phyloP scores from a whole-genome alignment of 2,888 invertebrate genomes.

The Shargacucullia verbasci region DNA sequence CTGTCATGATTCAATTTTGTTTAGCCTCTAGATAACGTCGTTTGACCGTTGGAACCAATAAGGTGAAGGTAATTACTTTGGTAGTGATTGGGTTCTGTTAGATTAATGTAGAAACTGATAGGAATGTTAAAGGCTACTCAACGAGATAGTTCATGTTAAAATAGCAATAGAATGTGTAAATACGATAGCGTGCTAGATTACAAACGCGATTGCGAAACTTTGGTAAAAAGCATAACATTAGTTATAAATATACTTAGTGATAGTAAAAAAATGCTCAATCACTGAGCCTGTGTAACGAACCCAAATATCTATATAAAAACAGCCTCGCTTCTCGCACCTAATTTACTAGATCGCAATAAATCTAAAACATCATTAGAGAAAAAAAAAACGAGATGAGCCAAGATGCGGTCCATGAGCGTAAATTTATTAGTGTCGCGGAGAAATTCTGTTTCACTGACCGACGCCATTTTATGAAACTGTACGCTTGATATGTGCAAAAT shows the following conservation, averaged over 20 bases:
- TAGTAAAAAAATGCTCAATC: no score
- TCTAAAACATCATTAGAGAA: constrained; percentile 71
- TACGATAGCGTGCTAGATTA: no score
- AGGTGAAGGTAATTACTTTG: constrained; percentile 22
- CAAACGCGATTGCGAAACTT: no score
- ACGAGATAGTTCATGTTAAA: no score
- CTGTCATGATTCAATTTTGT: constrained; percentile 64
- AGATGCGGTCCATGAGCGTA: constrained; percentile 50
- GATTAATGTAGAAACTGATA: no score
- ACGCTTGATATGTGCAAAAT: constrained; percentile 17
- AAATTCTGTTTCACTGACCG: constrained; percentile 50
- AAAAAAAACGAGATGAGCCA: constrained; percentile 58
- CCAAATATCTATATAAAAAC: constrained; percentile 22
- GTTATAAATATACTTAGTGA: no score
- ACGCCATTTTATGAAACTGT: no score
- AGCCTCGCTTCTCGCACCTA: constrained; percentile 32
- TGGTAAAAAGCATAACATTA: no score
- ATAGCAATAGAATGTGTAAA: no score
- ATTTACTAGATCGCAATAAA: constrained; percentile 67
- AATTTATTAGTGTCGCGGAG: constrained; percentile 69
- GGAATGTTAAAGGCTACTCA: no score
- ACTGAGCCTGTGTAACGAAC: constrained; percentile 7
- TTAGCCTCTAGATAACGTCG: constrained; percentile 49
- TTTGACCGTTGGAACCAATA: constrained; percentile 47
- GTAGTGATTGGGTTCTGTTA: constrained; percentile 22